Evolutionary conservation across 2,888 invertebrate species (phyloP).

Genomic region (Seladonia tumulorum): DNA sequence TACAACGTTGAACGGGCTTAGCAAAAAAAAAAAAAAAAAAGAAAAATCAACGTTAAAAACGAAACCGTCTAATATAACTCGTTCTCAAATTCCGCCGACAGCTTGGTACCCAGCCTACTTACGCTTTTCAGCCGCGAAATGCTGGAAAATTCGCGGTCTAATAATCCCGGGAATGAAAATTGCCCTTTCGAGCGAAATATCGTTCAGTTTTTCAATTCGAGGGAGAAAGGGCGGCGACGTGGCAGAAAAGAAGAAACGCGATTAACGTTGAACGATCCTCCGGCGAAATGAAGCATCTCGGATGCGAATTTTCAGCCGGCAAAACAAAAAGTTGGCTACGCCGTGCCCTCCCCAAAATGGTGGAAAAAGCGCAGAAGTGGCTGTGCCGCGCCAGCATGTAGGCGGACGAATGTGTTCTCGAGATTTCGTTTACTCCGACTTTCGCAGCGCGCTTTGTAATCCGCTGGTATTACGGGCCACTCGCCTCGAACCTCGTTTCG

Average conservation of each 20-base stretch:
- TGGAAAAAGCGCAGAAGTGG: neutral
- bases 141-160: neutral
- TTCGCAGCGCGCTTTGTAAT: slow-evolving; percentile 50
- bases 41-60: too few species aligned
- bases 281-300: neutral
- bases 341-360: neutral
- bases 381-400: neutral
- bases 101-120: too few species aligned
- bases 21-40: neutral
- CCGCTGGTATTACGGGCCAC: slow-evolving; percentile 44
- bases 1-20: neutral
- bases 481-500: slow-evolving; percentile 32
- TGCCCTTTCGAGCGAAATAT: too few species aligned
- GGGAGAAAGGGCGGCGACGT: neutral
- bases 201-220: neutral
- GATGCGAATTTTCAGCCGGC: neutral
- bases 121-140: neutral
- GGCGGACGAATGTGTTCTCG: slow-evolving; percentile 20
- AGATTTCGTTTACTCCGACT: slow-evolving; percentile 53
- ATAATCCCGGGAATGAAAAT: neutral
- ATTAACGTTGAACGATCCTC: slow-evolving; percentile 1
- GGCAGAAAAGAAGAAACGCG: neutral
- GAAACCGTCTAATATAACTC: neutral
- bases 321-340: neutral
- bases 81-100: neutral